These are phyloP conservation scores for Scomber scombrus DNA, from an alignment of 2,113 vertebrate species.

Conservation along the genomic window DNA sequence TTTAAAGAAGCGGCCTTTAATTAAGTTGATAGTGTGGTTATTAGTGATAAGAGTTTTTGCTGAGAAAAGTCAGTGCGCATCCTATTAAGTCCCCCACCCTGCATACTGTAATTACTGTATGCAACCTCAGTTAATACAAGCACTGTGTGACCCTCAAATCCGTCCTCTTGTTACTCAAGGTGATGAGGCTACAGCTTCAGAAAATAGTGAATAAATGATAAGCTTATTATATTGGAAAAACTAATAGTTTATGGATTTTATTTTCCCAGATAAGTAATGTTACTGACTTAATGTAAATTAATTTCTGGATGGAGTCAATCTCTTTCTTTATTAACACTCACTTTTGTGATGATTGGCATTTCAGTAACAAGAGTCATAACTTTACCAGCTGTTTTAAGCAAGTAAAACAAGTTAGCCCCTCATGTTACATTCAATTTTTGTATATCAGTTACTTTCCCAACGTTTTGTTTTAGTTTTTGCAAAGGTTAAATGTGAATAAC, in stretches of 20 bases:
- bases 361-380: too few relatives aligned
- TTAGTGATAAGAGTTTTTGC: constrained; percentile 75
- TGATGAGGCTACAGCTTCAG: constrained; percentile 16
- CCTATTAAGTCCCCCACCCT: constrained; percentile 46
- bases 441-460: too few relatives aligned
- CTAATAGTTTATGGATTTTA: not conserved
- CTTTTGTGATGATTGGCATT: too few relatives aligned
- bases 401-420: too few relatives aligned
- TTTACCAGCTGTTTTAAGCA: too few relatives aligned
- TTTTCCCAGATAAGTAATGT: not conserved
- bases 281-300: not conserved
- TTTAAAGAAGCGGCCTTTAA: constrained; percentile 71
- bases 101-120: constrained; percentile 69
- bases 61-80: constrained; percentile 47
- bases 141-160: constrained; percentile 37
- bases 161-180: constrained; percentile 21
- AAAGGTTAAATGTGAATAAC: not conserved
- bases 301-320: too few relatives aligned
- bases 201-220: constrained; percentile 11
- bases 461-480: too few relatives aligned
- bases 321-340: too few relatives aligned
- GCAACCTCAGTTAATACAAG: constrained; percentile 37
- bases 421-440: too few relatives aligned
- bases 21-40: constrained; percentile 77
- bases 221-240: not conserved